Percentiles rank a stretch among this genome's conserved stretches.
Conservation (phyloP, 2,888 invertebrate genomes). For the Netelia fuscicornis region DNA sequence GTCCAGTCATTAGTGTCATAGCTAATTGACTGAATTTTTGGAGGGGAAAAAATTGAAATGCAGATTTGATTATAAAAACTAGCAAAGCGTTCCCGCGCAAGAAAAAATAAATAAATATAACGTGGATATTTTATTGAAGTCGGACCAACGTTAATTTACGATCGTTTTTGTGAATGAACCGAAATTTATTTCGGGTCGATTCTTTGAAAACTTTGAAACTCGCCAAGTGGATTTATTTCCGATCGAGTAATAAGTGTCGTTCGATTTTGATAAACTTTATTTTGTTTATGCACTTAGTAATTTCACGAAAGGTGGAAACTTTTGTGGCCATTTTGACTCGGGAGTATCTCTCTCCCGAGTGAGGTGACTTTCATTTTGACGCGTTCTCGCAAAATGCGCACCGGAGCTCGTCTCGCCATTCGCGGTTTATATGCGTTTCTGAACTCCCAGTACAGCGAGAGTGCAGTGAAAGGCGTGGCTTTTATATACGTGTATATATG, state of each 20-base stretch:
- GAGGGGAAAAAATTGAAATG: background rate
- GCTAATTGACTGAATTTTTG: background rate
- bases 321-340: conserved; percentile 63
- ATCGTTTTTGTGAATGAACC: background rate
- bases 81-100: background rate
- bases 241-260: background rate
- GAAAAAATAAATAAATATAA: background rate
- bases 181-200: background rate
- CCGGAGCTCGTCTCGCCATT: conserved; percentile 61
- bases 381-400: conserved; percentile 38
- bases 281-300: background rate
- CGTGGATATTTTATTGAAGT: no score
- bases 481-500: conserved; percentile 26
- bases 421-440: conserved; percentile 54
- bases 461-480: conserved; percentile 69
- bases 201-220: background rate
- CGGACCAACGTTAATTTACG: background rate
- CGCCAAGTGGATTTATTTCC: background rate
- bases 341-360: conserved; percentile 26
- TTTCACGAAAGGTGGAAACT: conserved; percentile 49
- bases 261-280: background rate
- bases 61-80: background rate
- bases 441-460: conserved; percentile 51
- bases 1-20: background rate
- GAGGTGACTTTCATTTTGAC: conserved; percentile 64